Base-by-base conservation (phyloP, 2,888 invertebrate species). In the Cactoblastis cactorum region DNA sequence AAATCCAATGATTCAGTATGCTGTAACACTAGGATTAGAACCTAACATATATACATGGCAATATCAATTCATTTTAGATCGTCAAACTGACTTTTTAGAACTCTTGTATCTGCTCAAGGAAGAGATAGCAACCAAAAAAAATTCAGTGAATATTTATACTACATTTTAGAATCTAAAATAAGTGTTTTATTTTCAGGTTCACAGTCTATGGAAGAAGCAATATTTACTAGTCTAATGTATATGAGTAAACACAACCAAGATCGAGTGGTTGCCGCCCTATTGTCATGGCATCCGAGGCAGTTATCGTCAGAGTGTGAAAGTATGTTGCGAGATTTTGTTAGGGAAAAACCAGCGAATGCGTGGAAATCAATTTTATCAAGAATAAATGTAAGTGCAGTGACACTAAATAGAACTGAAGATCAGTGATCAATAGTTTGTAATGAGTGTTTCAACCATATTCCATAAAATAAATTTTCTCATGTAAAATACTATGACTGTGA, bases 201-300 rank as follows among this genome's bases (percentile, higher is more conserved):
- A 1, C 67, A 59, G 14, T 51, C 62, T 49, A 70, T 83, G 56
- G 69, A 81, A 58, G 88, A 90, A 68, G 85, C 86, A 0, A 74
- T 83, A 18, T 63, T 81, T 17, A 70, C 65, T 1, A 85, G 85
- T 67, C 64, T 90, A 48, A 63, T 85, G 46, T 75, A 65, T 45
- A 72, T 89, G 65, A 74, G 71, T 50, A 79, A 72, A 56, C 79
- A 83, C 55, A 77, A 77, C 53, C 69, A 66, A 34, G 53, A 59
- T 3, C 59, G 72, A 15, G 68, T 86, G 1, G 62, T 72, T 17
- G 62, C 72, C 55, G 69, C 66, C n/a, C 60, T 90, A 24, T 53
- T 82, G 0, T 51, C 62, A 3, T 86, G 84, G 79, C 67, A 61
- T 24, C 81, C 87, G 11, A 58, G 64, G 12, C 37, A 53, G 0